Percentiles rank a stretch among this genome's conserved stretches.
phyloP scores from a whole-genome alignment of 2,888 invertebrate species.

The Apamea monoglypha region DNA sequence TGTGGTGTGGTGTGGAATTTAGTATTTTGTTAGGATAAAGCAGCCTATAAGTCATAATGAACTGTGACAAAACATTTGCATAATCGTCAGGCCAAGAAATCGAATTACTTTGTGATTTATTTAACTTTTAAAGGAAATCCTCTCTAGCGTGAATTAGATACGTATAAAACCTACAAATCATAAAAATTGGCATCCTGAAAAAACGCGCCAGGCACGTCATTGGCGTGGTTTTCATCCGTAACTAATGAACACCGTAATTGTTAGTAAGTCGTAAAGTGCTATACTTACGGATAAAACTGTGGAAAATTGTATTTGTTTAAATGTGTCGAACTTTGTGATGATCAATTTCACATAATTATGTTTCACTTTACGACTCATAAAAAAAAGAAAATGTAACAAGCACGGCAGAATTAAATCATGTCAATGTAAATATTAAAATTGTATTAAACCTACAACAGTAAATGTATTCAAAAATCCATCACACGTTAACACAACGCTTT shows the following conservation, averaged over 20 bases:
- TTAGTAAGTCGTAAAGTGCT: not conserved
- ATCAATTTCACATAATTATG: not conserved
- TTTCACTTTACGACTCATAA: not conserved
- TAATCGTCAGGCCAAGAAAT: not conserved
- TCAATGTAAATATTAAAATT: slow-evolving; percentile 13
- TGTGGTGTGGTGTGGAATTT: slow-evolving; percentile 9
- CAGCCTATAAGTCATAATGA: not conserved
- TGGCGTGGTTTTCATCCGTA: not conserved
- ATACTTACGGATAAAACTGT: not conserved
- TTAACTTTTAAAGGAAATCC: not conserved
- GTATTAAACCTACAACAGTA: slow-evolving; percentile 2
- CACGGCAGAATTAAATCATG: slow-evolving; percentile 7
- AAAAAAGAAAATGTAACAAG: slow-evolving; percentile 3
- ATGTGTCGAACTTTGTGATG: not conserved
- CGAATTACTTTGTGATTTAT: not conserved
- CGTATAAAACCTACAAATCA: not conserved
- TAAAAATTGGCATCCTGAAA: not conserved
- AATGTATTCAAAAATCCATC: slow-evolving; percentile 13
- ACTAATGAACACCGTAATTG: not conserved
- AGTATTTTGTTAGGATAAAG: not conserved
- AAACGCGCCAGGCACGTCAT: too few species aligned
- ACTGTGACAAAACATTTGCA: not conserved
- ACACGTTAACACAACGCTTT: slow-evolving; percentile 10
- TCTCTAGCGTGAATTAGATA: not conserved
- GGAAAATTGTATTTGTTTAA: not conserved